These are phyloP conservation scores for Dinocampus coccinellae DNA, from an alignment of 2,888 invertebrate species.

Conservation along the genomic window DNA sequence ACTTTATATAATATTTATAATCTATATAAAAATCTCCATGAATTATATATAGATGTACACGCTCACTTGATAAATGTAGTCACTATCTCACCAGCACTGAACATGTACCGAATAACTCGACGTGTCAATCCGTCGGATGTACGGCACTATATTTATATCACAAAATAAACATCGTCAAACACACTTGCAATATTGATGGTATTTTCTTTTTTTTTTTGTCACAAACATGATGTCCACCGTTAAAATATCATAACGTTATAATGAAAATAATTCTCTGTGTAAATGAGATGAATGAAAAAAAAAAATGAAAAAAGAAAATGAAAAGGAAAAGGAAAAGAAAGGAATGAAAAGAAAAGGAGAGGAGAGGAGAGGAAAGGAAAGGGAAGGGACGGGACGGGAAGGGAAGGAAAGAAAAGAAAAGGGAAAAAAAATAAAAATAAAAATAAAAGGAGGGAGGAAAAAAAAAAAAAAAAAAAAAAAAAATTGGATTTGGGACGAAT, in stretches of 20 bases:
- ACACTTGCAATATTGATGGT: too few species aligned
- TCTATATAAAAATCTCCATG: neutral
- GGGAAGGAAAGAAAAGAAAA: too few species aligned
- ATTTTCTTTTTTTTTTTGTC: too few species aligned
- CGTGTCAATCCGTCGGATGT: neutral
- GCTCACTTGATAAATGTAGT: slow-evolving; percentile 3
- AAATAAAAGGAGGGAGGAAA: neutral
- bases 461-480: neutral
- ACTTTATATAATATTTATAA: slow-evolving; percentile 1
- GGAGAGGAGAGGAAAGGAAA: too few species aligned
- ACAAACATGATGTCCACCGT: slow-evolving; percentile 11
- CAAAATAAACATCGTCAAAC: neutral
- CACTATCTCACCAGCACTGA: slow-evolving; percentile 19
- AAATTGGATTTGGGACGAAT: too few species aligned
- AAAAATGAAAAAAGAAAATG: too few species aligned
- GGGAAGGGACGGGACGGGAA: too few species aligned
- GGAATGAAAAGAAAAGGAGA: too few species aligned
- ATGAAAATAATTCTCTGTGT: too few species aligned
- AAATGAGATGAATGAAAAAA: too few species aligned
- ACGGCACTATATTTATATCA: slow-evolving; percentile 7
- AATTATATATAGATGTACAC: neutral
- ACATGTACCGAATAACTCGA: neutral
- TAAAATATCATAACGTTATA: slow-evolving; percentile 7
- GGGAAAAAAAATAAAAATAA: too few species aligned
- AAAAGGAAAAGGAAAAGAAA: too few species aligned